A percentile compares a stretch with the other conserved stretches of the same genome.
Evolutionary conservation across 2,888 invertebrate genomes (phyloP).

Genomic region (Hedychridium roseum): DNA sequence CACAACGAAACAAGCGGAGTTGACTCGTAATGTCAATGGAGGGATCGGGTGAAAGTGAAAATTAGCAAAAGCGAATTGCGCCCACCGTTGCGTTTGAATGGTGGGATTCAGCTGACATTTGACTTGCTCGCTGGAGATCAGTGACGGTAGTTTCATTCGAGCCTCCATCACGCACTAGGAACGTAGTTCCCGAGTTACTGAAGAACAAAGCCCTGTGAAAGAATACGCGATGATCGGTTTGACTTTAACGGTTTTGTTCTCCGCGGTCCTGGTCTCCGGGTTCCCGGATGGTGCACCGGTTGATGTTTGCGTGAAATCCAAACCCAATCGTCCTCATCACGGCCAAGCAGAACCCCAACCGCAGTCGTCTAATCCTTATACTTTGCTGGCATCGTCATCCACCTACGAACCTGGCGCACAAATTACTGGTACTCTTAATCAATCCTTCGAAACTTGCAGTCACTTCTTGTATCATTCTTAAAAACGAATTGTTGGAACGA

Average conservation of each 20-base stretch:
- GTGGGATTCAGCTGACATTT: conserved; percentile 39
- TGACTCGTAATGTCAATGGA: conserved; percentile 22
- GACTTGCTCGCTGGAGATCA: conserved; percentile 19
- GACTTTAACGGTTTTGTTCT: conserved; percentile 25
- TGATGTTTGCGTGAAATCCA: conserved; percentile 80
- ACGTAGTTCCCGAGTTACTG: not conserved
- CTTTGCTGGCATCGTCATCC: conserved; percentile 72
- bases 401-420: conserved; percentile 74
- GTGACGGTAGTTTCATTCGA: conserved; percentile 44
- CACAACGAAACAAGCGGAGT: conserved; percentile 7
- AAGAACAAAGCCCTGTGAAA: no score
- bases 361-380: conserved; percentile 72
- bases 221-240: conserved; percentile 13
- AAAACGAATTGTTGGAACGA: no score
- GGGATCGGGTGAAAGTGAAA: conserved; percentile 54
- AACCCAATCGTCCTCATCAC: conserved; percentile 80
- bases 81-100: conserved; percentile 26
- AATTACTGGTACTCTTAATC: conserved; percentile 70
- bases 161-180: conserved; percentile 21
- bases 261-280: conserved; percentile 52
- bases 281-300: conserved; percentile 86
- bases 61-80: conserved; percentile 46
- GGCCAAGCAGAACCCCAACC: conserved; percentile 77
- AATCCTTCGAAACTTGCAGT: no score
- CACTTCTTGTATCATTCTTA: no score